Conservation (phyloP, 2,113 vertebrate genomes). For the Corythornis vintsioides region DNA sequence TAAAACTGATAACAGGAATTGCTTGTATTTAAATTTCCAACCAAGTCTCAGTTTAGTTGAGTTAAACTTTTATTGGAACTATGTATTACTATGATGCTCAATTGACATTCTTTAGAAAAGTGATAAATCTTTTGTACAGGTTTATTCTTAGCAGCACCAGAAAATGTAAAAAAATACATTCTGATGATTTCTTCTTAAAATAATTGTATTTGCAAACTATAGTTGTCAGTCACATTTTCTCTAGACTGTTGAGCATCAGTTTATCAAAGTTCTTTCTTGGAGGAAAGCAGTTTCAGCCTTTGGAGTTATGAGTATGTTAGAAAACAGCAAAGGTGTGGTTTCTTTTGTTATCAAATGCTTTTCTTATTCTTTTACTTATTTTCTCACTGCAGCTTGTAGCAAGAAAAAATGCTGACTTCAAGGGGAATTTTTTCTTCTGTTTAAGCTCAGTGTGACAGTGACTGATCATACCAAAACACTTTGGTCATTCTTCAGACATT, state of each 20-base stretch:
- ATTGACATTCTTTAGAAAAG: slow-evolving; percentile 70
- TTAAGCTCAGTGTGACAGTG: not conserved
- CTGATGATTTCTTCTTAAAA: slow-evolving; percentile 49
- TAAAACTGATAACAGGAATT: slow-evolving; percentile 75
- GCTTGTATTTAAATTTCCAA: slow-evolving; percentile 72
- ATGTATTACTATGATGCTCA: slow-evolving; percentile 71
- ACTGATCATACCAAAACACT: no score
- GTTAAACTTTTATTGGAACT: slow-evolving; percentile 75
- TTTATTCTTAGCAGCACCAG: slow-evolving; percentile 55
- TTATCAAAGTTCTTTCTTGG: not conserved
- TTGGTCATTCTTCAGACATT: not conserved
- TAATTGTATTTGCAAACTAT: not conserved
- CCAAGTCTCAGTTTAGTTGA: slow-evolving; percentile 54
- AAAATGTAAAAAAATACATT: slow-evolving; percentile 46
- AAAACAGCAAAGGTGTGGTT: not conserved
- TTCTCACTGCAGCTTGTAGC: not conserved
- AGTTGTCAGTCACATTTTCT: not conserved
- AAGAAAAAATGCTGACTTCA: not conserved
- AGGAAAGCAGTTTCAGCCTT: not conserved
- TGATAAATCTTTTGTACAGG: slow-evolving; percentile 64
- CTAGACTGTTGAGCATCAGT: not conserved
- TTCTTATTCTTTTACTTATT: not conserved
- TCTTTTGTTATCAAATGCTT: not conserved
- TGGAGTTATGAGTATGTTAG: slow-evolving; percentile 3
- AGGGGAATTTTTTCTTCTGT: not conserved